Conservation (phyloP, 2,113 vertebrate genomes). For the Ptilorrhoa leucosticta region DNA sequence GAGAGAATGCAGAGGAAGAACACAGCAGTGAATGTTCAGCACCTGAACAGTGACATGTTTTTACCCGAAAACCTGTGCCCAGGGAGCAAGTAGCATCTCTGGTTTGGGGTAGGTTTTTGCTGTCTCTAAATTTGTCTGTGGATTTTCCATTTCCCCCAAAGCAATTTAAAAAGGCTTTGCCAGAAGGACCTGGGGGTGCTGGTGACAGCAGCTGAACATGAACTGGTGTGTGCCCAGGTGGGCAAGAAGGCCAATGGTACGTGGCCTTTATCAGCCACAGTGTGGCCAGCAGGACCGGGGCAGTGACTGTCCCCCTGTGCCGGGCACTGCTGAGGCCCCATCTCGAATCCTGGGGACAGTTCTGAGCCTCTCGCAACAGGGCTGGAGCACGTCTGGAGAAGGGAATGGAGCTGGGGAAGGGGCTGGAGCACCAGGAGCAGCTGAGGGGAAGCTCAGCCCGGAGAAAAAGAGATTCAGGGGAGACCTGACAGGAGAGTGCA, state of each 20-base stretch:
- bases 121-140: neutral
- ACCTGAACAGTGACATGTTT: neutral
- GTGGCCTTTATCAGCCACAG: neutral
- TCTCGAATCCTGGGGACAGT: rapidly evolving
- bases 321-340: neutral
- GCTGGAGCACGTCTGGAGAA: neutral
- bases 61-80: neutral
- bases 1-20: neutral
- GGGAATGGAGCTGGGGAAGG: neutral
- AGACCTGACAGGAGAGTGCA: neutral
- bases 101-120: neutral
- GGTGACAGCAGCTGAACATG: neutral
- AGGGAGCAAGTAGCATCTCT: neutral
- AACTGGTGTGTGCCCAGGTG: neutral
- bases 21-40: neutral
- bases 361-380: neutral
- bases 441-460: neutral
- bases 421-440: neutral
- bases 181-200: neutral
- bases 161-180: neutral
- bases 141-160: neutral
- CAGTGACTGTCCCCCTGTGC: neutral
- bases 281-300: neutral
- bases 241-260: neutral
- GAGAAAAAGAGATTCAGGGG: neutral